Base-by-base conservation (phyloP, 2,113 vertebrate genomes). In the Sarotherodon lohbergeri region DNA sequence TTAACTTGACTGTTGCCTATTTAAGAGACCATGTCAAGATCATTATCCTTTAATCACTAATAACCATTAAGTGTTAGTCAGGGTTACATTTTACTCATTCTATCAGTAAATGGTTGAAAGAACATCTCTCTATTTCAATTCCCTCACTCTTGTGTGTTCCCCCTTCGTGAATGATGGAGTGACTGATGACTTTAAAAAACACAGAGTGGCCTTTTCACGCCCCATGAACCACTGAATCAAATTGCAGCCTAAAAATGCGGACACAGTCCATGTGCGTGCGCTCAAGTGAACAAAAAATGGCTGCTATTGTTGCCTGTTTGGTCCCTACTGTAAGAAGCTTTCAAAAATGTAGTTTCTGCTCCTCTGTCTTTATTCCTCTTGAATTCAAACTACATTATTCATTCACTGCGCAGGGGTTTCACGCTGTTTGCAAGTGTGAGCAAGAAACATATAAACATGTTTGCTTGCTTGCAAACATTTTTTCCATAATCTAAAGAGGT, bases 381-480 rank as follows among this genome's bases (percentile, higher is more conserved):
- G 32, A 89, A 82, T 68, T 68, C 24, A 54, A 81, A 39, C 24
- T 83, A 83, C 55, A 85, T 87, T 85, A 78, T 84, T 88, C 71
- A 86, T 90, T 83, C 46, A n/a, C 24, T 43, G 57, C 10, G 2
- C 32, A 32, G 5, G 27, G 14, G 5, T 43, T 57, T 66, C 22
- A 5, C 4, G 19, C 24, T 48, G 34, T 29, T 79, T 61, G 48
- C 6, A 34, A 52, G 27, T 34, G 46, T 52, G 10, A n/a, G 11
- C 27, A 32, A 52, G 27, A 50, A 27, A 22, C 54, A 76, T 56
- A 73, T 56, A 73, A 78, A 52, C 22, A 19, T 71, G 11, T 36
- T 57, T 50, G 9, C 10, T 87, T 68, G 16, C 55, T 46, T 86
- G 59, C 50, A 84, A 34, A 48, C 14, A 50, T 50, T 66, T 68